Percentiles rank a stretch among this genome's conserved stretches.
Conservation (phyloP, 2,888 invertebrate genomes). For the Petrolisthes manimaculis region DNA sequence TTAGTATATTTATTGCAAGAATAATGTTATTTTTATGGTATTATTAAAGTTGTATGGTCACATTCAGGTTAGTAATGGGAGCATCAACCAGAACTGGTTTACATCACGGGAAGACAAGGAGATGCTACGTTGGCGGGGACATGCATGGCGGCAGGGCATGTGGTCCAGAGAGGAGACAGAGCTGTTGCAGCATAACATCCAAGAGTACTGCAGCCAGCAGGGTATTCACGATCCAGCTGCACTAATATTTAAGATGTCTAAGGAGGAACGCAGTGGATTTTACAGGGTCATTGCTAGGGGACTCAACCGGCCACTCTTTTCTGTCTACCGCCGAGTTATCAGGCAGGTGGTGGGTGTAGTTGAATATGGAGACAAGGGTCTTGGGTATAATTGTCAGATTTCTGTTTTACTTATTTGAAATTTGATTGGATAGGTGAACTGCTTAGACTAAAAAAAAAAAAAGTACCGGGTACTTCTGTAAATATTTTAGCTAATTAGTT, state of each 20-base stretch:
- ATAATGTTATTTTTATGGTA: not conserved
- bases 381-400: too few relatives aligned
- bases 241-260: constrained; percentile 72
- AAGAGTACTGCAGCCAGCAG: constrained; percentile 69
- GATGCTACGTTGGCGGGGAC: constrained; percentile 70
- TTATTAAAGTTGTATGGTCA: not conserved
- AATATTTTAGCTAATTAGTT: not conserved
- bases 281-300: constrained; percentile 71
- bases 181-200: constrained; percentile 70
- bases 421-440: too few relatives aligned
- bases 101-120: constrained; percentile 71
- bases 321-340: constrained; percentile 71
- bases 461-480: too few relatives aligned
- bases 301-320: constrained; percentile 71
- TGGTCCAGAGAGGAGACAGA: constrained; percentile 72
- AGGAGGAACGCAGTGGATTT: constrained; percentile 72
- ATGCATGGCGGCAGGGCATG: constrained; percentile 72
- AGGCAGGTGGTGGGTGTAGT: constrained; percentile 51
- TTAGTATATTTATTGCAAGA: not conserved
- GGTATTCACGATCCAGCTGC: constrained; percentile 51
- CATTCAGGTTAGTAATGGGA: constrained; percentile 32
- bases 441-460: too few relatives aligned
- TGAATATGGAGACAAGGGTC: too few relatives aligned
- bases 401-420: too few relatives aligned
- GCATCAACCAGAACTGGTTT: constrained; percentile 71